phyloP scores from a whole-genome alignment of 2,888 invertebrate genomes.

The Chrysotoxum bicinctum region DNA sequence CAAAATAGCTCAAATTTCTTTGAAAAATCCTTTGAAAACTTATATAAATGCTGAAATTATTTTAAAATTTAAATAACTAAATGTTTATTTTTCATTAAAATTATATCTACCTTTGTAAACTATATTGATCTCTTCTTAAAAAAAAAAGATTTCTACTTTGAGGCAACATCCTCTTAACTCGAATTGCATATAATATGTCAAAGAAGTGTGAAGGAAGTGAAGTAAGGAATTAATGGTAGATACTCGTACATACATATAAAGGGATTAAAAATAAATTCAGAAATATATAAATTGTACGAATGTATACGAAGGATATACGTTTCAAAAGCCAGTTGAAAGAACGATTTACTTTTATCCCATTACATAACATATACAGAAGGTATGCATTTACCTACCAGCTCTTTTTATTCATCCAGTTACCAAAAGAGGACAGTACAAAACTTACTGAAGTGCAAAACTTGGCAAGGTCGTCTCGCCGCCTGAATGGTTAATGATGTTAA shows the following conservation, averaged over 20 bases:
- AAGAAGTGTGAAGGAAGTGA: not conserved
- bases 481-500: conserved; percentile 5
- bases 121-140: no score
- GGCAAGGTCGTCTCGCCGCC: not conserved
- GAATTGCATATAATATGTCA: not conserved
- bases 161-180: not conserved
- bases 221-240: not conserved
- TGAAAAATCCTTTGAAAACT: no score
- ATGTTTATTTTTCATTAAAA: no score
- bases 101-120: no score
- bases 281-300: not conserved
- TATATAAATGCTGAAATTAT: no score
- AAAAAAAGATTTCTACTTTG: not conserved
- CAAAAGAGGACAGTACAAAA: not conserved
- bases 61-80: no score
- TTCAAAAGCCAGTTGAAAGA: not conserved
- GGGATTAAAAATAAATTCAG: not conserved
- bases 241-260: no score
- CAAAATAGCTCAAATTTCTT: no score
- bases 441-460: not conserved
- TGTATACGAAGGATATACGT: not conserved
- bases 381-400: not conserved
- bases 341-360: not conserved
- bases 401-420: not conserved
- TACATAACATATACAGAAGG: not conserved